Percentiles rank a stretch among this genome's conserved stretches.
Conservation (phyloP, 1,140 invertebrate genomes). For the Musca domestica region DNA sequence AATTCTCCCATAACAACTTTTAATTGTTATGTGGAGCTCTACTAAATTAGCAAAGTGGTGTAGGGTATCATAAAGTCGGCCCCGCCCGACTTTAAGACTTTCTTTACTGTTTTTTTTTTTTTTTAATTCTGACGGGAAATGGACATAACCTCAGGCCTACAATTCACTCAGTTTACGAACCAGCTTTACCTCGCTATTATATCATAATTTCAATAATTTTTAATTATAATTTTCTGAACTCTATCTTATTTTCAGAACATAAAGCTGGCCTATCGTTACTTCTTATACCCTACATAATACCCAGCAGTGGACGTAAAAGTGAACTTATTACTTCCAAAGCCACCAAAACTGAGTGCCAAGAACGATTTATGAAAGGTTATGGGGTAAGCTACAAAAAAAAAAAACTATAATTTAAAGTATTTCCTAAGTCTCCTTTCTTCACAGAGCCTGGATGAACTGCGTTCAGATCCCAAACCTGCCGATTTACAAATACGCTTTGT, state of each 20-base stretch:
- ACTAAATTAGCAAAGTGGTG: no score
- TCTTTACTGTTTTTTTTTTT: no score
- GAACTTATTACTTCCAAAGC: neutral
- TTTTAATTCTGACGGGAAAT: no score
- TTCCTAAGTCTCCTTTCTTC: neutral
- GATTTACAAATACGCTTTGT: constrained; percentile 16
- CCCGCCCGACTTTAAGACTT: no score
- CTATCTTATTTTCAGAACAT: neutral
- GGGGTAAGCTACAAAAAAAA: neutral
- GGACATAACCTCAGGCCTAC: no score
- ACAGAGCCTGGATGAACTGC: neutral
- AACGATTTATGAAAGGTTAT: neutral
- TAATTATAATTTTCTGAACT: neutral
- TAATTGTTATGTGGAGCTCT: no score
- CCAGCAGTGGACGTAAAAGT: neutral
- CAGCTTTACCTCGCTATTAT: no score
- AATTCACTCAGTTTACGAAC: no score
- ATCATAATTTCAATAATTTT: neutral
- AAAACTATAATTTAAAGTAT: neutral
- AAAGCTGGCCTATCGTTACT: neutral
- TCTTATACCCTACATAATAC: constrained; percentile 1
- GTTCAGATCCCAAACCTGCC: neutral
- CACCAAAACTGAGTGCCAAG: neutral
- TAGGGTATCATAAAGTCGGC: no score
- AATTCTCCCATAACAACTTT: no score